phyloP scores from a whole-genome alignment of 2,888 invertebrate genomes.

The Lasioglossum lativentre region DNA sequence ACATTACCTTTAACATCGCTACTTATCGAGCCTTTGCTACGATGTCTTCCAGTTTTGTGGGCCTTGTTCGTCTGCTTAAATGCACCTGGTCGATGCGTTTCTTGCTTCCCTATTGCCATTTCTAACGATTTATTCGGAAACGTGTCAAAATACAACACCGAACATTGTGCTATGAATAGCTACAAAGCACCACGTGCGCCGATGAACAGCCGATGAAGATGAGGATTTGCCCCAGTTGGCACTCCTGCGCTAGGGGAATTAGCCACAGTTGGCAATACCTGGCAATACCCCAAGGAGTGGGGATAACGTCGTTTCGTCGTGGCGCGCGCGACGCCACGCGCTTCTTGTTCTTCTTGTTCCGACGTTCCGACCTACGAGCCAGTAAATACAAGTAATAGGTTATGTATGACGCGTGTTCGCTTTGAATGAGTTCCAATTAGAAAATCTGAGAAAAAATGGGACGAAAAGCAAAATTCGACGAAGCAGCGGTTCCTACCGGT shows the following conservation, averaged over 20 bases:
- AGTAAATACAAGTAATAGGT: slow-evolving; percentile 38
- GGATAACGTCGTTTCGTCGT: too few relatives aligned
- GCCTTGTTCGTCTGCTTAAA: slow-evolving; percentile 97
- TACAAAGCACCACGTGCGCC: slow-evolving; percentile 31
- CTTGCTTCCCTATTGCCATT: slow-evolving; percentile 76
- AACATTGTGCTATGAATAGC: neutral
- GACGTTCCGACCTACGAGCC: too few relatives aligned
- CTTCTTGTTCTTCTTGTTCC: too few relatives aligned
- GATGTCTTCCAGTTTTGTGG: slow-evolving; percentile 96
- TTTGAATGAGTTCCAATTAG: neutral
- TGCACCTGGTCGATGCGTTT: slow-evolving; percentile 92
- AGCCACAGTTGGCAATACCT: too few relatives aligned
- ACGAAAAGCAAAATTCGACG: slow-evolving; percentile 93
- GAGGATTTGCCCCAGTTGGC: too few relatives aligned
- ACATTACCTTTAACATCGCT: slow-evolving; percentile 91
- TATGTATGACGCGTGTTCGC: slow-evolving; percentile 40
- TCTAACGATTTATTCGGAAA: slow-evolving; percentile 15
- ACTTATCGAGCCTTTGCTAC: slow-evolving; percentile 94
- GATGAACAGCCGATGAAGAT: too few relatives aligned
- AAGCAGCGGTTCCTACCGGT: slow-evolving; percentile 90
- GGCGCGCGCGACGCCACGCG: too few relatives aligned
- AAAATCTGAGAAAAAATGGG: slow-evolving; percentile 87
- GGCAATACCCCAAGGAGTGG: too few relatives aligned
- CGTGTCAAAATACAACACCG: neutral
- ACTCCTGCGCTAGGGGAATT: too few relatives aligned